A percentile compares a stretch with the other conserved stretches of the same genome.
These are phyloP conservation scores for Neosilurus hyrtlii DNA, from an alignment of 2,797 vertebrate species.

Conservation along the genomic window DNA sequence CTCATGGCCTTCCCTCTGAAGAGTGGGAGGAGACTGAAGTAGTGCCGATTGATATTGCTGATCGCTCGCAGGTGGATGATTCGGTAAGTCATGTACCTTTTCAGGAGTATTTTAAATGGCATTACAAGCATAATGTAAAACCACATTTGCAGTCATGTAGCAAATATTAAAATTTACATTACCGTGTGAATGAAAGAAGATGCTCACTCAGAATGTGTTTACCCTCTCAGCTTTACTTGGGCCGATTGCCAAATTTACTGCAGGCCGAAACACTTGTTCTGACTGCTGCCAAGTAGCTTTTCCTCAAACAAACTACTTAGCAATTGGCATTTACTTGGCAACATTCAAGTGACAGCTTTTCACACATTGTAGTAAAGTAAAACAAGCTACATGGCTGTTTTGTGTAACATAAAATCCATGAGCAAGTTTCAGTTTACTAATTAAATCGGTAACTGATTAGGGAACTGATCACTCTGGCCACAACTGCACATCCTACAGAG, in stretches of 20 bases:
- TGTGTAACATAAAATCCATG: not conserved
- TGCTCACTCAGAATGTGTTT: not conserved
- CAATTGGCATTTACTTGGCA: too few species aligned
- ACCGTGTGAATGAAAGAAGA: not conserved
- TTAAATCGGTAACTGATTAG: not conserved
- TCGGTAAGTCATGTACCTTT: slow-evolving; percentile 50
- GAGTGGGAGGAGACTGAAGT: slow-evolving; percentile 64
- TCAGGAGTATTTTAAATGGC: not conserved
- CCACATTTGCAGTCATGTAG: not conserved
- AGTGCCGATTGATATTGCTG: slow-evolving; percentile 60
- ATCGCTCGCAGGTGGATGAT: slow-evolving; percentile 62
- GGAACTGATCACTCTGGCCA: not conserved
- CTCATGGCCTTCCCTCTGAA: slow-evolving; percentile 62
- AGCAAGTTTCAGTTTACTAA: not conserved
- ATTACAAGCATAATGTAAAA: not conserved
- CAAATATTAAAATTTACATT: not conserved
- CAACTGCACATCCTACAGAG: not conserved
- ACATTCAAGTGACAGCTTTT: not conserved
- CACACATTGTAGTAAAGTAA: not conserved
- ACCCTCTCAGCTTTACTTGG: not conserved
- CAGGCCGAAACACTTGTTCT: not conserved
- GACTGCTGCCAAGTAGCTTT: slow-evolving; percentile 11
- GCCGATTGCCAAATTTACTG: not conserved
- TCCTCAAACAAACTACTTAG: not conserved
- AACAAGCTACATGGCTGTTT: not conserved